Percentiles rank a stretch among this genome's conserved stretches.
These are phyloP conservation scores for Trinorchestia longiramus DNA, from an alignment of 1,140 invertebrate species.

Conservation along the genomic window DNA sequence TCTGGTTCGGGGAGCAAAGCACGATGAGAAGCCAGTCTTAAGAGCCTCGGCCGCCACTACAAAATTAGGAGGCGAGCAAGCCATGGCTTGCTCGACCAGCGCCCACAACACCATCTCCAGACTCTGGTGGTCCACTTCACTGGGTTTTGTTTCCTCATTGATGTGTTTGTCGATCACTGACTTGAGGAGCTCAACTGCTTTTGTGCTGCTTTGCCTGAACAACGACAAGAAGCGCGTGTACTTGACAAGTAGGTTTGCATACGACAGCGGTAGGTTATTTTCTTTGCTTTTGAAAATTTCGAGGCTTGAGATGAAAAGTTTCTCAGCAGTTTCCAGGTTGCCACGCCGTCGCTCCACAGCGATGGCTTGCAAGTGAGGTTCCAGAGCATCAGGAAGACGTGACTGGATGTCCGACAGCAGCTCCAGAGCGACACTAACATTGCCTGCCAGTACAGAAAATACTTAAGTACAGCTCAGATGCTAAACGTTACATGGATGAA, in stretches of 20 bases:
- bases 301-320: conserved; percentile 87
- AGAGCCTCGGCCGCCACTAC: conserved; percentile 57
- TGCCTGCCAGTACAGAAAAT: conserved; percentile 59
- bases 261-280: conserved; percentile 77
- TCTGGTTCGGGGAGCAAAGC: conserved; percentile 58
- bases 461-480: background rate
- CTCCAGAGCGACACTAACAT: conserved; percentile 79
- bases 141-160: conserved; percentile 13
- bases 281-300: conserved; percentile 75
- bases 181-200: conserved; percentile 1
- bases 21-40: conserved; percentile 58
- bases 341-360: conserved; percentile 87
- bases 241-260: conserved; percentile 88
- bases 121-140: conserved; percentile 20
- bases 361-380: conserved; percentile 81
- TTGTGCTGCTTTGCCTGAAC: conserved; percentile 48
- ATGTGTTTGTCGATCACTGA: background rate
- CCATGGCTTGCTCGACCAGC: conserved; percentile 60
- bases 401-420: conserved; percentile 88
- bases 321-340: conserved; percentile 81
- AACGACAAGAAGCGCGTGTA: conserved; percentile 83
- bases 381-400: conserved; percentile 82
- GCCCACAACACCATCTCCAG: conserved; percentile 65
- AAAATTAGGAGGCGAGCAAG: conserved; percentile 60
- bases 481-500: background rate